phyloP scores from a whole-genome alignment of 2,888 invertebrate genomes.

The Horisme vitalbata region DNA sequence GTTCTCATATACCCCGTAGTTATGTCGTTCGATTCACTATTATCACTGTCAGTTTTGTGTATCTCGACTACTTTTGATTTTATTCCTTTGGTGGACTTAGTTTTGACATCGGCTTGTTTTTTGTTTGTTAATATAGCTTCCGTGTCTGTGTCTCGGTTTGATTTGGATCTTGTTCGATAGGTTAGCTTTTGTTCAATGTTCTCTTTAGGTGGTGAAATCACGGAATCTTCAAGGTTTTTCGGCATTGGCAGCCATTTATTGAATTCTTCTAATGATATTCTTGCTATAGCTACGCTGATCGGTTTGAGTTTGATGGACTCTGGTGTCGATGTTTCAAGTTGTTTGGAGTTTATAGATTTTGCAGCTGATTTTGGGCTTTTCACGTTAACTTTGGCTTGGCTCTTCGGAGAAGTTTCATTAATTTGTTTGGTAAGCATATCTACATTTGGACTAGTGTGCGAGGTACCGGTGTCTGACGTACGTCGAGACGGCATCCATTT shows the following conservation, averaged over 20 bases:
- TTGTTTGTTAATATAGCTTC: background rate
- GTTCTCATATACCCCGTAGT: background rate
- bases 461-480: conserved; percentile 13
- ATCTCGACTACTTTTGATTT: background rate
- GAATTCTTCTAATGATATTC: conserved; percentile 17
- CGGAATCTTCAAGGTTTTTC: background rate
- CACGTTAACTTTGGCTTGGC: background rate
- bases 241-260: conserved; percentile 26
- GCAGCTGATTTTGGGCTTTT: background rate
- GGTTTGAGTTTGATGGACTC: conserved; percentile 5
- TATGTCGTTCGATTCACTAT: background rate
- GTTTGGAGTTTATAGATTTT: background rate
- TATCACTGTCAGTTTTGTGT: background rate
- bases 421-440: background rate
- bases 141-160: background rate
- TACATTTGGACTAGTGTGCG: conserved; percentile 1
- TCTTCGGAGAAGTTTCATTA: background rate
- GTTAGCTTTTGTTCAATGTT: too few relatives aligned
- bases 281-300: background rate
- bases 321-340: background rate
- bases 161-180: conserved; percentile 8
- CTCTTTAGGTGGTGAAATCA: background rate
- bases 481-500: conserved; percentile 29
- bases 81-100: background rate
- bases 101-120: background rate